A percentile compares a stretch with the other conserved stretches of the same genome.
Conservation (phyloP, 2,888 invertebrate genomes). For the Malthinus flaveolus region DNA sequence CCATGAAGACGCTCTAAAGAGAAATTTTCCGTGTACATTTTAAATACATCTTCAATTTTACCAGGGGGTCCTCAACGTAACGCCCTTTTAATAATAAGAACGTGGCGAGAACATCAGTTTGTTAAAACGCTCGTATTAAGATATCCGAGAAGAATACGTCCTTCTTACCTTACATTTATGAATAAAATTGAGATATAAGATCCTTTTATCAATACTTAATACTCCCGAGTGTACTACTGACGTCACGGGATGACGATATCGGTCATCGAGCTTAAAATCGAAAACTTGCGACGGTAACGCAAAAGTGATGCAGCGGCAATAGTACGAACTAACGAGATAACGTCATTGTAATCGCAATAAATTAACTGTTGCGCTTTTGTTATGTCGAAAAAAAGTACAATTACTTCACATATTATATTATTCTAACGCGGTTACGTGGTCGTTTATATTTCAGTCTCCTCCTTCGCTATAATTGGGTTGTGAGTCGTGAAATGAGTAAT, state of each 20-base stretch:
- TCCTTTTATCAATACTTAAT: neutral
- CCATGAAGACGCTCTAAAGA: too few relatives aligned
- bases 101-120: too few relatives aligned
- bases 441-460: neutral
- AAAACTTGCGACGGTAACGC: constrained; percentile 23
- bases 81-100: too few relatives aligned
- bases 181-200: constrained; percentile 2
- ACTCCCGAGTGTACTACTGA: constrained; percentile 21
- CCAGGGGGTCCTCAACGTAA: too few relatives aligned
- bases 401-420: neutral
- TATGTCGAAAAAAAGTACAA: neutral
- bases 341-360: constrained; percentile 15
- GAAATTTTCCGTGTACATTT: too few relatives aligned
- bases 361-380: constrained; percentile 19
- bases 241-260: constrained; percentile 25
- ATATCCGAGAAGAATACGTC: neutral
- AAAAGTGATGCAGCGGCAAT: constrained; percentile 24
- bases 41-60: too few relatives aligned
- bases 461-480: too few relatives aligned
- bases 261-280: constrained; percentile 27
- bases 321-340: constrained; percentile 16
- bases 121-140: too few relatives aligned
- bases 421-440: neutral
- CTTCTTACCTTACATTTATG: constrained; percentile 11
- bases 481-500: too few relatives aligned